Evolutionary conservation across 2,797 vertebrate genomes (phyloP).

Genomic region (Microcaecilia unicolor): DNA sequence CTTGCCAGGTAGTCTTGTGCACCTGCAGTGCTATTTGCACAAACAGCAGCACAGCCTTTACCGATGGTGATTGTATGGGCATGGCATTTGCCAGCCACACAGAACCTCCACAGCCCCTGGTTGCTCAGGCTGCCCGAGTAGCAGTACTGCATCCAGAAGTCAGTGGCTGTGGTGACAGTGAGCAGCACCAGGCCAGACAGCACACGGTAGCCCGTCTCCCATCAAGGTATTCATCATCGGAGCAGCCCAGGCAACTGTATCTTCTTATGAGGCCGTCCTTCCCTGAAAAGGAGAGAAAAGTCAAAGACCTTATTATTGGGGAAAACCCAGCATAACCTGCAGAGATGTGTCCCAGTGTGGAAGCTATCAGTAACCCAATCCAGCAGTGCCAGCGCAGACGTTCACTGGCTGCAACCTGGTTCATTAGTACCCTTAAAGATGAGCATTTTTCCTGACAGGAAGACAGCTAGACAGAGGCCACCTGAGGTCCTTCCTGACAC

Average conservation of each 20-base stretch:
- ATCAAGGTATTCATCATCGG: slow-evolving; percentile 49
- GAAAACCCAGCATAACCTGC: too few species aligned
- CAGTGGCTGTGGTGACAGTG: slow-evolving; percentile 67
- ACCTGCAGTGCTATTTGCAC: background rate
- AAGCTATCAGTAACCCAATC: too few species aligned
- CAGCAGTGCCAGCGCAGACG: background rate
- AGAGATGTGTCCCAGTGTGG: too few species aligned
- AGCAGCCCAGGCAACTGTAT: background rate
- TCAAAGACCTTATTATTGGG: background rate
- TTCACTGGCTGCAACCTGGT: too few species aligned
- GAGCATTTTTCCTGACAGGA: background rate
- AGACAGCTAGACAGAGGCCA: too few species aligned
- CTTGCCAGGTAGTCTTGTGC: too few species aligned
- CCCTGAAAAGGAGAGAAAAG: background rate
- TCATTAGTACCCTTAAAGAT: too few species aligned
- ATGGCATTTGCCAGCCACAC: slow-evolving; percentile 70
- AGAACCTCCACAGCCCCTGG: slow-evolving; percentile 76
- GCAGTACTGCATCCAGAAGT: slow-evolving; percentile 75
- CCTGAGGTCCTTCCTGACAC: too few species aligned
- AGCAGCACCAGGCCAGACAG: slow-evolving; percentile 66
- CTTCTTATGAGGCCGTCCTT: too few species aligned
- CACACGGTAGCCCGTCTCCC: slow-evolving; percentile 67
- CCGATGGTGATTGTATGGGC: slow-evolving; percentile 65
- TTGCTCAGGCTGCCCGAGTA: slow-evolving; percentile 60
- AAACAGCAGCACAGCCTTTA: slow-evolving; percentile 17